phyloP scores from a whole-genome alignment of 2,797 vertebrate species.

The Philypnodon macrostomus region DNA sequence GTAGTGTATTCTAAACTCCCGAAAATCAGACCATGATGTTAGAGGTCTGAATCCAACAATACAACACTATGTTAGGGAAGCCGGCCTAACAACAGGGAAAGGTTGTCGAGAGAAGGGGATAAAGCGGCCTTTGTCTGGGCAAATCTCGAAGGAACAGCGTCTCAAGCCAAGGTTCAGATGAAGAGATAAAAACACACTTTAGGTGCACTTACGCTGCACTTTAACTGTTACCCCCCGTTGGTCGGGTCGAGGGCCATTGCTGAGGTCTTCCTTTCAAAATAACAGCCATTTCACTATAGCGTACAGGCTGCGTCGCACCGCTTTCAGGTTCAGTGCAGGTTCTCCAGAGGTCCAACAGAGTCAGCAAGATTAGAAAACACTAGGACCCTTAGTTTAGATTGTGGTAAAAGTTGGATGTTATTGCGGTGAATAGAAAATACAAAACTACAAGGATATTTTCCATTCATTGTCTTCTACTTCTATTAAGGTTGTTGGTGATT shows the following conservation, averaged over 20 bases:
- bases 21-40: constrained; percentile 32
- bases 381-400: no score
- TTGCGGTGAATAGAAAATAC: no score
- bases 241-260: constrained; percentile 29
- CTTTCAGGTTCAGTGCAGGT: constrained; percentile 25
- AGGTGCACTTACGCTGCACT: constrained; percentile 39
- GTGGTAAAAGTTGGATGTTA: no score
- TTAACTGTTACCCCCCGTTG: constrained; percentile 37
- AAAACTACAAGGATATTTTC: no score
- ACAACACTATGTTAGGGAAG: constrained; percentile 33
- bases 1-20: constrained; percentile 26
- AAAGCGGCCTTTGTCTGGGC: constrained; percentile 59
- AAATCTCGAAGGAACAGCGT: constrained; percentile 41
- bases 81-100: constrained; percentile 19
- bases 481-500: no score
- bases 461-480: no score
- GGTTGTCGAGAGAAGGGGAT: constrained; percentile 37
- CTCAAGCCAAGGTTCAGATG: constrained; percentile 61
- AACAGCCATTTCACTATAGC: constrained; percentile 18
- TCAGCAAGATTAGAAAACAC: constrained; percentile 8
- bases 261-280: constrained; percentile 14
- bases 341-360: constrained; percentile 14
- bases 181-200: constrained; percentile 63
- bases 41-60: constrained; percentile 40
- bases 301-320: background rate